Conservation (phyloP, 2,797 vertebrate species). For the Moxostoma hubbsi region DNA sequence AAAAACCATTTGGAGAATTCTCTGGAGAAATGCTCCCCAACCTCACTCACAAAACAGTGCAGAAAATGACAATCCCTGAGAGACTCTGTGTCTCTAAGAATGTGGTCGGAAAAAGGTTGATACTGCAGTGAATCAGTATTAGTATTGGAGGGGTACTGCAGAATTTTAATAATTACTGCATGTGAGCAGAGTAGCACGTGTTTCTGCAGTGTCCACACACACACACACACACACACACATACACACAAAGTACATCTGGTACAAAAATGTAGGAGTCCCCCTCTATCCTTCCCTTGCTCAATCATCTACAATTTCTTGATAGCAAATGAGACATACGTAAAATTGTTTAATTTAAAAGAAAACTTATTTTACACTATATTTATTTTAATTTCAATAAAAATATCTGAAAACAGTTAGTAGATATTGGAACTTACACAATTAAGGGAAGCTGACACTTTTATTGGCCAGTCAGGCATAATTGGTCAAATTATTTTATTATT, state of each 20-base stretch:
- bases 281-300: not conserved
- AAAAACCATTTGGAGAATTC: not conserved
- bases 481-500: no score
- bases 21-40: slow-evolving; percentile 8
- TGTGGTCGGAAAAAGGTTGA: not conserved
- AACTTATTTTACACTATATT: no score
- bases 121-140: slow-evolving; percentile 34
- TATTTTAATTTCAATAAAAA: no score
- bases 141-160: slow-evolving; percentile 35
- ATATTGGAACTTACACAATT: no score
- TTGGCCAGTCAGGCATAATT: no score
- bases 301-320: not conserved
- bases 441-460: no score
- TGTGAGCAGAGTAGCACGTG: slow-evolving; percentile 50
- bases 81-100: not conserved
- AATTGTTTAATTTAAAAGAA: no score
- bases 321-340: no score
- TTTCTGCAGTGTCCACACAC: slow-evolving; percentile 24
- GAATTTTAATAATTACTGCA: slow-evolving; percentile 37
- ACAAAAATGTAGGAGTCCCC: no score
- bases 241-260: no score
- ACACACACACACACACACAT: no score
- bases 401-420: no score
- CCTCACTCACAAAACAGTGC: not conserved
- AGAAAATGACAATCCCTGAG: not conserved